A percentile compares a stretch with the other conserved stretches of the same genome.
Evolutionary conservation across 2,113 vertebrate species (phyloP).

Genomic region (Podocnemis expansa): DNA sequence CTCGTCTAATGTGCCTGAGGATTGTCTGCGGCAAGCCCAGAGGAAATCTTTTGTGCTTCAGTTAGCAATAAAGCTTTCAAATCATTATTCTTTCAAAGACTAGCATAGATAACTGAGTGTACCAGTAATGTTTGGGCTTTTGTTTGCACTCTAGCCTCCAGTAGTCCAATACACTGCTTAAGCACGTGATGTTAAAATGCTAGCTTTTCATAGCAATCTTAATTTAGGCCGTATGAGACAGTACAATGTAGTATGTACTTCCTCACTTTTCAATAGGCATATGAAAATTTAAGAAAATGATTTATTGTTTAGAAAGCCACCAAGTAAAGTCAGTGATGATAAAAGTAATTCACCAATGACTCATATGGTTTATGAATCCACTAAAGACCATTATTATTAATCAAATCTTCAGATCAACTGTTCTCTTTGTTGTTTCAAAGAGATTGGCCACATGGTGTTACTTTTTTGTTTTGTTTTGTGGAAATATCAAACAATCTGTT

Average conservation of each 20-base stretch:
- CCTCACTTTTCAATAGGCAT: not conserved
- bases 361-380: not conserved
- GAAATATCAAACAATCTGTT: constrained; percentile 55
- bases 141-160: not conserved
- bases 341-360: constrained; percentile 8
- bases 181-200: not conserved
- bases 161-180: not conserved
- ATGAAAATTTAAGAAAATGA: not conserved
- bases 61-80: constrained; percentile 75
- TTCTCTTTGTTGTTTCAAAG: constrained; percentile 30
- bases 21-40: constrained; percentile 78
- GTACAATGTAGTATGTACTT: not conserved
- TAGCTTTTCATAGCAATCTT: not conserved
- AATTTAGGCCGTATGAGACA: not conserved
- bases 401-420: not conserved
- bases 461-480: constrained; percentile 17
- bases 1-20: constrained; percentile 74
- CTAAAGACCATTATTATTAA: constrained; percentile 10
- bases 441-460: not conserved
- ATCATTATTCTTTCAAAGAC: constrained; percentile 74
- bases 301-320: not conserved
- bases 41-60: constrained; percentile 78
- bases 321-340: not conserved
- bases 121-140: constrained; percentile 25
- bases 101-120: constrained; percentile 61